Percentiles rank a stretch among this genome's conserved stretches.
Evolutionary conservation across 2,113 vertebrate species (phyloP).

Genomic region (Oryzias melastigma): DNA sequence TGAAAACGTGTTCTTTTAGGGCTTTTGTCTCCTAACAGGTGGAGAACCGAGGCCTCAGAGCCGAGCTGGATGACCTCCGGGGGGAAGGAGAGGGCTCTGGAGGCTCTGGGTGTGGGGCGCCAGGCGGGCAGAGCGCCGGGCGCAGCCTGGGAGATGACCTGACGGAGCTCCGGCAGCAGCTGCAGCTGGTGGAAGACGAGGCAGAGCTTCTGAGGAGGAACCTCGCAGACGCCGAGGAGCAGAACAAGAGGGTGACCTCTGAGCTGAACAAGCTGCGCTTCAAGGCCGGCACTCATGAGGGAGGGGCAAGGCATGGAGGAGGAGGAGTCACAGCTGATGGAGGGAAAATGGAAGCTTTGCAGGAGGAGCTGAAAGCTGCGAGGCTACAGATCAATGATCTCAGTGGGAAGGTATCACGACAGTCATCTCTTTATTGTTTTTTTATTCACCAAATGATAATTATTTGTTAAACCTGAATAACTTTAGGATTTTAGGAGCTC

Average conservation of each 20-base stretch:
- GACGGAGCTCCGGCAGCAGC: conserved; percentile 92
- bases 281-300: conserved; percentile 87
- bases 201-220: conserved; percentile 92
- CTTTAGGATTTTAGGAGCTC: too few relatives aligned
- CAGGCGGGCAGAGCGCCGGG: conserved; percentile 74
- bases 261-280: conserved; percentile 94
- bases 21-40: conserved; percentile 55
- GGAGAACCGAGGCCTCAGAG: conserved; percentile 92
- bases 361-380: conserved; percentile 94
- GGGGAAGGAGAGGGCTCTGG: conserved; percentile 84
- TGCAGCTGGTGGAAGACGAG: conserved; percentile 96
- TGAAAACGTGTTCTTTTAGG: background rate
- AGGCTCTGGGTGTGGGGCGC: conserved; percentile 70
- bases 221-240: conserved; percentile 90
- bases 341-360: conserved; percentile 86
- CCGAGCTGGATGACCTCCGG: conserved; percentile 90
- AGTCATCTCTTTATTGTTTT: background rate
- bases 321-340: conserved; percentile 62
- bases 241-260: conserved; percentile 88
- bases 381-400: conserved; percentile 95
- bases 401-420: conserved; percentile 83
- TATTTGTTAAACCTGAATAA: too few relatives aligned
- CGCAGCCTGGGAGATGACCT: conserved; percentile 87
- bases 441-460: background rate
- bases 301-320: conserved; percentile 77